Evolutionary conservation across 2,888 invertebrate species (phyloP).

Genomic region (Lordiphosa andalusiaca): DNA sequence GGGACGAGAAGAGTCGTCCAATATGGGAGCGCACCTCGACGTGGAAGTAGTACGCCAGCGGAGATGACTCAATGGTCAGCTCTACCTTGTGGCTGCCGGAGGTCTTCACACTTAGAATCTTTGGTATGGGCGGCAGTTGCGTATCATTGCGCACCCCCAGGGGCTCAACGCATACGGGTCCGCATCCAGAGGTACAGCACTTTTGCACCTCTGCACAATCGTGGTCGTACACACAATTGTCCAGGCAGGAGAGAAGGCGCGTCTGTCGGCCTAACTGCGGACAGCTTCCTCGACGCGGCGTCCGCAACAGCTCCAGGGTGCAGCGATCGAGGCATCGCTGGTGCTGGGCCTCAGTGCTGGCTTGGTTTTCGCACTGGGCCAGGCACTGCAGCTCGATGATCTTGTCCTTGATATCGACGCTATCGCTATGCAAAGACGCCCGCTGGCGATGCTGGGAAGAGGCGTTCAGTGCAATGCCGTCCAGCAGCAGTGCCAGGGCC

Average conservation of each 20-base stretch:
- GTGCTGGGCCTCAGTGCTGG: constrained; percentile 21
- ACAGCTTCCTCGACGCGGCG: constrained; percentile 74
- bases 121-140: constrained; percentile 85
- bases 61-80: constrained; percentile 81
- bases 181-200: constrained; percentile 86
- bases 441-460: constrained; percentile 37
- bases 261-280: constrained; percentile 60
- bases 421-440: constrained; percentile 42
- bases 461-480: constrained; percentile 23
- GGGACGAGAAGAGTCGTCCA: constrained; percentile 84
- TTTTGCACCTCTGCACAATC: constrained; percentile 86
- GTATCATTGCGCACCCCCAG: constrained; percentile 79
- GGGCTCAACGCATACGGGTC: constrained; percentile 86
- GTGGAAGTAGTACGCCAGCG: constrained; percentile 72
- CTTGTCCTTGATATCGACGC: constrained; percentile 77
- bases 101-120: constrained; percentile 82
- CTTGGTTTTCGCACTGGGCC: constrained; percentile 66
- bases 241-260: constrained; percentile 70
- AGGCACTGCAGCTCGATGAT: constrained; percentile 77
- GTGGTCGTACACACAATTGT: constrained; percentile 81
- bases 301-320: constrained; percentile 66
- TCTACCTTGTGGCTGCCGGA: constrained; percentile 81
- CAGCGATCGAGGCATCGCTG: constrained; percentile 70
- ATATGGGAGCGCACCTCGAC: constrained; percentile 87
- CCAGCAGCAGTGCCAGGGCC: constrained; percentile 38